Percentiles rank a stretch among this genome's conserved stretches.
phyloP scores from a whole-genome alignment of 2,113 vertebrate genomes.

The Ascaphus truei region DNA sequence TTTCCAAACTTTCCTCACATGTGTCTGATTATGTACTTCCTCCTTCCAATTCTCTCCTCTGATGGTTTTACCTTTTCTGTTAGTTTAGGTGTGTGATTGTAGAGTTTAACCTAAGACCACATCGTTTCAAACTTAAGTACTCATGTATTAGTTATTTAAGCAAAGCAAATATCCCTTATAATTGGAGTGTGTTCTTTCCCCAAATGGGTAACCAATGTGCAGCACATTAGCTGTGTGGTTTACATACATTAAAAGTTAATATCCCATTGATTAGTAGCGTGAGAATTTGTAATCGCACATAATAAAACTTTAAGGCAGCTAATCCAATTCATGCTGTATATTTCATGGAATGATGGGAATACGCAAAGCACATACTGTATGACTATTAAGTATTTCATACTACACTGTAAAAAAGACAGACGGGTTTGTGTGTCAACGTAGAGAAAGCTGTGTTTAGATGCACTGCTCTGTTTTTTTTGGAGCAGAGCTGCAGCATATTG shows the following conservation, averaged over 20 bases:
- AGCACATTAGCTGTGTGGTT: neutral
- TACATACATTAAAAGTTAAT: constrained; percentile 34
- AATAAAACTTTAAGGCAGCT: constrained; percentile 27
- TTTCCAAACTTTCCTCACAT: constrained; percentile 49
- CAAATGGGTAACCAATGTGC: constrained; percentile 39
- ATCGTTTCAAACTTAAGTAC: constrained; percentile 41
- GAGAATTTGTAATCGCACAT: constrained; percentile 13
- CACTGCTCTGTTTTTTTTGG: too few relatives aligned
- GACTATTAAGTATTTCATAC: too few relatives aligned
- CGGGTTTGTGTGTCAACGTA: too few relatives aligned
- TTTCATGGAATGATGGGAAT: neutral
- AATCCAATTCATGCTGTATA: constrained; percentile 31
- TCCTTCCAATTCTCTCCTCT: constrained; percentile 46
- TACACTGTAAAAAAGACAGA: too few relatives aligned
- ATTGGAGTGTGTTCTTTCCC: constrained; percentile 38
- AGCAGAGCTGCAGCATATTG: too few relatives aligned
- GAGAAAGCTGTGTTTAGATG: too few relatives aligned
- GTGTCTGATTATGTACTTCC: constrained; percentile 51
- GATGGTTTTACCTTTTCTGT: constrained; percentile 46
- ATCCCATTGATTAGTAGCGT: constrained; percentile 38
- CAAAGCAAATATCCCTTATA: constrained; percentile 5
- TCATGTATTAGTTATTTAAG: constrained; percentile 43
- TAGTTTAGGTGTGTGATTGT: constrained; percentile 49
- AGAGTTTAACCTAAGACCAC: constrained; percentile 37
- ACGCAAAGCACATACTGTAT: constrained; percentile 29